phyloP scores from a whole-genome alignment of 2,113 vertebrate genomes.

The Raja brachyura region DNA sequence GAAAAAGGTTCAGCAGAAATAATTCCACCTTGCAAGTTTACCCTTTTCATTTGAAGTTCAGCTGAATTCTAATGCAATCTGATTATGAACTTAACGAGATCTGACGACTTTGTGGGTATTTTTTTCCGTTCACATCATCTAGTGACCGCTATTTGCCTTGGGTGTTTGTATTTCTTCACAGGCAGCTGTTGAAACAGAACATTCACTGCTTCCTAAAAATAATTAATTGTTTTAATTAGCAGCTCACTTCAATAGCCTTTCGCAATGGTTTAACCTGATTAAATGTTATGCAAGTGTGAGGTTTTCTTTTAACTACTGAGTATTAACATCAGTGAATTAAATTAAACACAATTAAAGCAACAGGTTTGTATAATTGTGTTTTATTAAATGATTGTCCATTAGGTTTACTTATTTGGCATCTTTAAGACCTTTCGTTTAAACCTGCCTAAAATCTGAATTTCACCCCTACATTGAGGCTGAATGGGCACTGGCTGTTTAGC shows the following conservation, averaged over 20 bases:
- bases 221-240: conserved; percentile 8
- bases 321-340: not conserved
- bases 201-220: not conserved
- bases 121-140: not conserved
- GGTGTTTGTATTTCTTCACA: not conserved
- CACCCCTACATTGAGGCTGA: too few species aligned
- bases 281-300: not conserved
- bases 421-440: not conserved
- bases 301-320: not conserved
- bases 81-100: not conserved
- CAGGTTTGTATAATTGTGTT: conserved; percentile 5
- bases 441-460: too few species aligned
- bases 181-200: not conserved
- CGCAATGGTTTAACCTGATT: not conserved
- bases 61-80: not conserved
- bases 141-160: not conserved
- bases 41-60: not conserved
- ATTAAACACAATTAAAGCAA: not conserved
- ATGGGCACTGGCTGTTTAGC: too few species aligned
- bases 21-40: not conserved
- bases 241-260: not conserved
- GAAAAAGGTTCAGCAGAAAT: not conserved
- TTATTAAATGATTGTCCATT: not conserved
- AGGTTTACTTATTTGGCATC: not conserved
- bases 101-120: not conserved